Percentiles rank a stretch among this genome's conserved stretches.
phyloP scores from a whole-genome alignment of 2,888 invertebrate genomes.

The Cremastinae sp. region DNA sequence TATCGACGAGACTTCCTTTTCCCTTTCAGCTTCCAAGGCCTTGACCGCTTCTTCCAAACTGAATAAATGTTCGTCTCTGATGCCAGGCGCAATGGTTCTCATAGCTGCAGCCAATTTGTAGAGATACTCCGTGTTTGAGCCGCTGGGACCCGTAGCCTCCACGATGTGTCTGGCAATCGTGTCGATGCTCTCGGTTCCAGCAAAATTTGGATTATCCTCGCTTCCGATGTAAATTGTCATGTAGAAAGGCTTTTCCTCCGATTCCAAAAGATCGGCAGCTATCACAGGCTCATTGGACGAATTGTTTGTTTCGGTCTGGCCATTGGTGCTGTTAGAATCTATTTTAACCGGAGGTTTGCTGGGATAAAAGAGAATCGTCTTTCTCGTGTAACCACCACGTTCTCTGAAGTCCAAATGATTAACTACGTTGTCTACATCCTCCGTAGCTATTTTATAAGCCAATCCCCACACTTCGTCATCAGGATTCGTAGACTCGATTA shows the following conservation, averaged over 20 bases:
- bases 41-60: constrained; percentile 85
- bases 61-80: constrained; percentile 89
- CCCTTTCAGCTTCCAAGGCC: constrained; percentile 70
- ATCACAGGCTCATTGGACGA: constrained; percentile 48
- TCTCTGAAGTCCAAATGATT: constrained; percentile 94
- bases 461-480: constrained; percentile 92
- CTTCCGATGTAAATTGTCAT: constrained; percentile 92
- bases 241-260: constrained; percentile 83
- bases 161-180: constrained; percentile 91
- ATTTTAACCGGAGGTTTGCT: constrained; percentile 62
- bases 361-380: constrained; percentile 88
- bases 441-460: constrained; percentile 91
- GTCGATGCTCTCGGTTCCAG: constrained; percentile 88
- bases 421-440: constrained; percentile 87
- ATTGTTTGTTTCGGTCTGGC: constrained; percentile 37
- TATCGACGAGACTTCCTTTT: constrained; percentile 29
- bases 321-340: constrained; percentile 67
- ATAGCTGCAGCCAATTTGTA: constrained; percentile 91
- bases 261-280: constrained; percentile 62
- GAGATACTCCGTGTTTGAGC: constrained; percentile 95
- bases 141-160: constrained; percentile 90
- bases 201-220: constrained; percentile 89
- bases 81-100: constrained; percentile 87
- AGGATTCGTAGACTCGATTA: constrained; percentile 85
- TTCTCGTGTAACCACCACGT: constrained; percentile 93